phyloP scores from a whole-genome alignment of 2,797 vertebrate genomes.

The Macropus fuliginosus region DNA sequence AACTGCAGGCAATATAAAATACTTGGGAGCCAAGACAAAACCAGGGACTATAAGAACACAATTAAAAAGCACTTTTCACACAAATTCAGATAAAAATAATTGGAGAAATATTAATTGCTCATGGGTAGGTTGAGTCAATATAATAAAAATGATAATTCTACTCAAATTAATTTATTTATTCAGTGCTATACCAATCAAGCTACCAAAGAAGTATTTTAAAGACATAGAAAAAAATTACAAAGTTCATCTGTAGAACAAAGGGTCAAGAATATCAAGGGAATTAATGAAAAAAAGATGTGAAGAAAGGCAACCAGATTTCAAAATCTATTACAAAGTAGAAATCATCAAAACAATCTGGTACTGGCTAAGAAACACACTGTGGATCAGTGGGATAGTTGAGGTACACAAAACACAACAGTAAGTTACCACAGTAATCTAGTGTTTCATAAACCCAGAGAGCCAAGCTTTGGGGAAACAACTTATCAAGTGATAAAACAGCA shows the following conservation, averaged over 20 bases:
- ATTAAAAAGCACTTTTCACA: not conserved
- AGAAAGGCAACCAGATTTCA: not conserved
- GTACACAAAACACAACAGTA: not conserved
- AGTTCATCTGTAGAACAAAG: not conserved
- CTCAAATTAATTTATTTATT: not conserved
- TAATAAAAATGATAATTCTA: not conserved
- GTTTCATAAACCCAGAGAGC: not conserved
- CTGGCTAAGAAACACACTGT: not conserved
- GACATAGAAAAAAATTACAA: not conserved
- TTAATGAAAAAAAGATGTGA: not conserved
- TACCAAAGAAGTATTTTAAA: not conserved
- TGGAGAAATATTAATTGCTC: not conserved
- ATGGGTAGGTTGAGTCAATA: not conserved
- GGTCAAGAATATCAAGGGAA: not conserved
- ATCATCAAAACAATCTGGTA: not conserved
- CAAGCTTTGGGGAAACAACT: not conserved
- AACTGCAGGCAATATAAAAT: not conserved
- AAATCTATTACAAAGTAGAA: not conserved
- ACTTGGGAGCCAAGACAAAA: not conserved
- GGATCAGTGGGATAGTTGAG: not conserved
- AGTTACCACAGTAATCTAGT: not conserved
- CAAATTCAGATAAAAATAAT: not conserved
- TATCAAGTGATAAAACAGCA: not conserved
- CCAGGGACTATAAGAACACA: not conserved
- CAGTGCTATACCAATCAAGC: not conserved